Conservation (phyloP, 1,140 invertebrate genomes). For the Bursaphelenchus mucronatus region DNA sequence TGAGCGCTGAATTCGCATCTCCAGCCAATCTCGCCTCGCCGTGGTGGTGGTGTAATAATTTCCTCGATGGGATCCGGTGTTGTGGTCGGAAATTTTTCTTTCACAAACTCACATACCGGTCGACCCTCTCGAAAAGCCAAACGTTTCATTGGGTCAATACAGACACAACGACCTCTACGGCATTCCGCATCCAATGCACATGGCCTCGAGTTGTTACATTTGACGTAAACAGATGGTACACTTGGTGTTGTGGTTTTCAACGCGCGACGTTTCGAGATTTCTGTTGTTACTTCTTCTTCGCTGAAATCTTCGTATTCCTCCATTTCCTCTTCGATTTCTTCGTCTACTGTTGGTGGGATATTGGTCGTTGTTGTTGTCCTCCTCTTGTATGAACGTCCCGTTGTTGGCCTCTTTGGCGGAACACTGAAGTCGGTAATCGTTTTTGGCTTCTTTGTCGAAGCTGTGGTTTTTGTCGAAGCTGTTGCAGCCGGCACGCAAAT, state of each 20-base stretch:
- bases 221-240: constrained; percentile 17
- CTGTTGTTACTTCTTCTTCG: constrained; percentile 8
- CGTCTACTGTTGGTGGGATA: background rate
- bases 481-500: constrained; percentile 5
- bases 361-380: too few species aligned
- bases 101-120: constrained; percentile 13
- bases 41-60: too few species aligned
- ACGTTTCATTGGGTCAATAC: constrained; percentile 26
- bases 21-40: too few species aligned
- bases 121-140: constrained; percentile 4
- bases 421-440: too few species aligned
- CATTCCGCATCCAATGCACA: constrained; percentile 36
- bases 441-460: too few species aligned
- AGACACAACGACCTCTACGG: constrained; percentile 24
- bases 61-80: constrained; percentile 6
- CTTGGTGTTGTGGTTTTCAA: background rate
- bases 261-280: background rate
- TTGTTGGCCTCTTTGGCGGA: too few species aligned
- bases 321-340: background rate
- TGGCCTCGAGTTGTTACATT: constrained; percentile 39
- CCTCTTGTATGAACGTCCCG: too few species aligned
- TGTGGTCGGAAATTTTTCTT: constrained; percentile 1
- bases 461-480: constrained; percentile 8
- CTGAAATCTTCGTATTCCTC: constrained; percentile 5
- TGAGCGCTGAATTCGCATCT: too few species aligned